Percentiles rank a stretch among this genome's conserved stretches.
Conservation (phyloP, 2,888 invertebrate species). For the Nasonia oneida region DNA sequence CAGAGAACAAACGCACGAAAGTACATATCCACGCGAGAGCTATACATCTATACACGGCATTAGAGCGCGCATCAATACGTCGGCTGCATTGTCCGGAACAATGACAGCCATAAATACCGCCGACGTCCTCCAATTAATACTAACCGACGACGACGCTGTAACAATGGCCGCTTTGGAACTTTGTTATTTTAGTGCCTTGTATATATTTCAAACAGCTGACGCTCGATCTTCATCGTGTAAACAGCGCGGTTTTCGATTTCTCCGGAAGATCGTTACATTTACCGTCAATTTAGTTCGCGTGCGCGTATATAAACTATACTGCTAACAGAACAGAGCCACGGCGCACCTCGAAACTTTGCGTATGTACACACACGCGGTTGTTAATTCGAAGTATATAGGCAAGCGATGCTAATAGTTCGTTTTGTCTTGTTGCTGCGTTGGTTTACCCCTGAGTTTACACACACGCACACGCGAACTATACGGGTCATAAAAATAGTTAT, state of each 20-base stretch:
- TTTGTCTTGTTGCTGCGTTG: background rate
- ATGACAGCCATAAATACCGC: background rate
- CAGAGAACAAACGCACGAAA: background rate
- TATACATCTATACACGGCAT: background rate
- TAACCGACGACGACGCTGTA: background rate
- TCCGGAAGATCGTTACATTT: background rate
- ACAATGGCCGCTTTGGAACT: conserved; percentile 27
- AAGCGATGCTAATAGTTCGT: background rate
- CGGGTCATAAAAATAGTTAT: background rate
- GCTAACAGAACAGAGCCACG: background rate
- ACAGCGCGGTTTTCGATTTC: background rate
- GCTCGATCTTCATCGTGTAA: no score
- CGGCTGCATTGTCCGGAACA: background rate
- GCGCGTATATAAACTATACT: background rate
- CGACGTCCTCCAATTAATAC: conserved; percentile 39
- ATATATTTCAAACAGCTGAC: background rate
- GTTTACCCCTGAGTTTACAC: no score
- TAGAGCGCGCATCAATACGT: background rate
- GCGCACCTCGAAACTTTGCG: background rate
- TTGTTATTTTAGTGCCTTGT: conserved; percentile 16
- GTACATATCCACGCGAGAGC: background rate
- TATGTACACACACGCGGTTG: no score
- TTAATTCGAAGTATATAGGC: background rate
- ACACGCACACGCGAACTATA: no score
- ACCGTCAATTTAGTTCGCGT: background rate